Evolutionary conservation across 2,113 vertebrate species (phyloP), one percentile per base, ranked within the genome.

Genomic region (Artemisiospiza belli): DNA sequence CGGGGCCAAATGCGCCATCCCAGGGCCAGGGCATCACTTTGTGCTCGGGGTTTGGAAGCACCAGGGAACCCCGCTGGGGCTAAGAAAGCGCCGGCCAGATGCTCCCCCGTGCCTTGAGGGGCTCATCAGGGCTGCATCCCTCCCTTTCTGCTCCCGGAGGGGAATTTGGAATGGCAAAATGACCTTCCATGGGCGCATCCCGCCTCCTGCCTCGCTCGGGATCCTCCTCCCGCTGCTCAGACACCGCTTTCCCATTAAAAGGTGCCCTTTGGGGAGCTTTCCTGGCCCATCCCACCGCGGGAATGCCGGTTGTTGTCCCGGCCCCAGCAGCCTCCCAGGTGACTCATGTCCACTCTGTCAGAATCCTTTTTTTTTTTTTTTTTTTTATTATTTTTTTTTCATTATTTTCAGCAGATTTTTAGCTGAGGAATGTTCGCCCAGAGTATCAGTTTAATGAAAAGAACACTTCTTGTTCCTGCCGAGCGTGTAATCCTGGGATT

Each of bases 391-490:
- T n/a, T 5, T 11, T 37, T 41, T 13, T 47, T 46, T n/a, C 15
- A 10, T 25, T 25, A 23, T 79, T 88, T 92, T 80, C 72, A 57
- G 79, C 16, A 28, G 5, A 75, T 80, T 91, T 92, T 94, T 10
- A 52, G 30, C 87, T 2, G 54, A 31, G n/a, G 74, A 81, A 76
- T 28, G 63, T 70, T 86, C 37, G 16, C 75, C 83, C 22, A 7
- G 54, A 77, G 78, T 90, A 54, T 87, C 84, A 41, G 30, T 74
- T 96, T 91, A 86, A 97, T 79, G 51, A 76, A 86, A 94, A 63
- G n/a, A 69, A 35, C 68, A 6, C 61, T 96, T 55, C 24, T 20
- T 17, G 2, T 81, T 94, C 78, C 87, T 67, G 47, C 61, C n/a
- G 51, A 83, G 79, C 2, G 1, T 51, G 22, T 96, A 94, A 95